These are phyloP conservation scores for Gobio occitaniae DNA, from an alignment of 2,797 vertebrate species.

Conservation along the genomic window DNA sequence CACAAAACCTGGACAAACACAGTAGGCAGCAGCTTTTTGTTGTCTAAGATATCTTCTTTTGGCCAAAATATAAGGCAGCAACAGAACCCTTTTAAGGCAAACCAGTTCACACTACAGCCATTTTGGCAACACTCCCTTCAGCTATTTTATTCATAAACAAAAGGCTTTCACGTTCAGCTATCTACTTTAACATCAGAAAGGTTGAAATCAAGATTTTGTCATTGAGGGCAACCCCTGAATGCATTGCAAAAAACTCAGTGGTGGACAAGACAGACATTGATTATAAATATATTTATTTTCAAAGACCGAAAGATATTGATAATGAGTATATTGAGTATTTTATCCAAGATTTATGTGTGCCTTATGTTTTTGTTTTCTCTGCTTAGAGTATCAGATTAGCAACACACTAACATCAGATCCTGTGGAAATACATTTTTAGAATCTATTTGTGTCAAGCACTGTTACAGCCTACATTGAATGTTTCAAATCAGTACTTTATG, in stretches of 20 bases:
- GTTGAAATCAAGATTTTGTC: not conserved
- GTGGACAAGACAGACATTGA: not conserved
- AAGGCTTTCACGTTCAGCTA: not conserved
- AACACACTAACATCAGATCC: not conserved
- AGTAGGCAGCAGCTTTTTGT: not conserved
- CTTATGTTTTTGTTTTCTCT: not conserved
- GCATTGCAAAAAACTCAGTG: not conserved
- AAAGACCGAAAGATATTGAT: not conserved
- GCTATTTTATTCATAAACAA: constrained; percentile 14
- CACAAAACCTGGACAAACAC: not conserved
- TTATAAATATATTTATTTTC: constrained; percentile 3
- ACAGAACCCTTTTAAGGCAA: not conserved
- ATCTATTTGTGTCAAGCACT: not conserved
- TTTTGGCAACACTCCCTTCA: not conserved
- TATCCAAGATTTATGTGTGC: not conserved
- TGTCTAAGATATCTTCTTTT: not conserved
- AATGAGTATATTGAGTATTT: not conserved
- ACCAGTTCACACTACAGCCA: not conserved
- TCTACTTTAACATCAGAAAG: not conserved
- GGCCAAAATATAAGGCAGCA: not conserved
- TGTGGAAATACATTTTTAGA: not conserved
- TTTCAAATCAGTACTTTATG: not conserved
- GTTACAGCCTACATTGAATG: not conserved
- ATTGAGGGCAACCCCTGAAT: not conserved
- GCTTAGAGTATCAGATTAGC: not conserved